Evolutionary conservation across 2,113 vertebrate genomes (phyloP), one percentile per base, ranked within the genome.

Genomic region (Amphiprion ocellaris): DNA sequence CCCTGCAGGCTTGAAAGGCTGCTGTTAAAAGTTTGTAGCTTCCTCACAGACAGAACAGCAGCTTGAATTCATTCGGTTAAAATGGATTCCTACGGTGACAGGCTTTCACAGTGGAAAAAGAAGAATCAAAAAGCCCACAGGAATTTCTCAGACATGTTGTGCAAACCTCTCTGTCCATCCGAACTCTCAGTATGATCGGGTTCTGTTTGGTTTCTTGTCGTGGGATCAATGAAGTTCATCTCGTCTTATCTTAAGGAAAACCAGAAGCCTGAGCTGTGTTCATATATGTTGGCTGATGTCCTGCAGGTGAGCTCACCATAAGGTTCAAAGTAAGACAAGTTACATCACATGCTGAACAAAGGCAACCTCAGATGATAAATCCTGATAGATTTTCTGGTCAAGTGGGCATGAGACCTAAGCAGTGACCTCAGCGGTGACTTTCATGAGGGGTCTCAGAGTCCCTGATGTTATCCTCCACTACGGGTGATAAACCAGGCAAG

Each of bases 361-460:
- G 15, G 65, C 53, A 5, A 41, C 52, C 46, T 26, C 54, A 37
- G 65, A 73, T 62, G 53, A 77, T 83, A 79, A 86, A 87, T 82
- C 62, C 26, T 68, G 24, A 82, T 62, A 69, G 73, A 85, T 77
- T 87, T 87, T 67, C 87, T 5, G 46, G 71, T 89, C 73, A 87
- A 86, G 66, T 79, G 69, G 69, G 21, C 61, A 63, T 54, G 2
- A 26, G 82, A 80, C 84, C 62, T 68, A 26, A 41, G 24, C 17
- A 2, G 10, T 72, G 81, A 91, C 86, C 79, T 76, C 44, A 26
- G 33, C 39, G 1, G 41, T 50, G 59, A 77, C 83, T 53, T 81
- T 70, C 47, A 47, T 23, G 4, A 9, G n/a, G 58, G 70, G 52
- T 53, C 54, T 30, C 41, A 30, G 60, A 59, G 79, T 83, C 56